These are phyloP conservation scores for Fulica atra DNA, from an alignment of 2,113 vertebrate species.

Conservation along the genomic window DNA sequence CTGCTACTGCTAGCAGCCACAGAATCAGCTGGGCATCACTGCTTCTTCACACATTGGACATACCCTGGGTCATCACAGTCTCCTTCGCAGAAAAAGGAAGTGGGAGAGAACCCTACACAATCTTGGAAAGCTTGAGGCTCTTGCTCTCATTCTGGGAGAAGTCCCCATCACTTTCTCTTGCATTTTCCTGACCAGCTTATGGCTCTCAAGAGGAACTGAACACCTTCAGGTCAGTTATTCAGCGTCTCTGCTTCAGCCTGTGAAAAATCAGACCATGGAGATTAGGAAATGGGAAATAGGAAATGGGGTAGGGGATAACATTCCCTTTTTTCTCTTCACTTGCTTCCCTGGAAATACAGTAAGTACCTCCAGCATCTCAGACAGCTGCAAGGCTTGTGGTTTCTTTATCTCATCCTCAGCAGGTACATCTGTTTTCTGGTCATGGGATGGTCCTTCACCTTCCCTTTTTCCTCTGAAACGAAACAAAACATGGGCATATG, in stretches of 20 bases:
- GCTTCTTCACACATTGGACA: neutral
- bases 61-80: neutral
- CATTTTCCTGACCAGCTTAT: neutral
- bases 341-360: neutral
- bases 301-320: neutral
- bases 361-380: neutral
- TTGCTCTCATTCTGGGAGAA: neutral
- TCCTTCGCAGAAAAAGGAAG: neutral
- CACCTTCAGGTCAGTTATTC: neutral
- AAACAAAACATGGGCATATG: neutral
- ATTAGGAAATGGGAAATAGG: neutral
- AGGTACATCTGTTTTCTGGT: neutral
- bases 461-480: neutral
- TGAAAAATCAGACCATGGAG: neutral
- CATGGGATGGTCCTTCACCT: neutral
- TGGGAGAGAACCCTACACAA: neutral
- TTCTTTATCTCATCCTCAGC: neutral
- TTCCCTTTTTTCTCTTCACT: neutral
- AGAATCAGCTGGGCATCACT: neutral
- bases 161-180: rapidly evolving
- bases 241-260: neutral
- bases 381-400: neutral
- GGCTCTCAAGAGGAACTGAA: neutral
- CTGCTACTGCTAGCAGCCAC: neutral
- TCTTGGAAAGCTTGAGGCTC: neutral